These are phyloP conservation scores for Cynaeus angustus DNA, from an alignment of 2,888 invertebrate genomes.

Conservation along the genomic window DNA sequence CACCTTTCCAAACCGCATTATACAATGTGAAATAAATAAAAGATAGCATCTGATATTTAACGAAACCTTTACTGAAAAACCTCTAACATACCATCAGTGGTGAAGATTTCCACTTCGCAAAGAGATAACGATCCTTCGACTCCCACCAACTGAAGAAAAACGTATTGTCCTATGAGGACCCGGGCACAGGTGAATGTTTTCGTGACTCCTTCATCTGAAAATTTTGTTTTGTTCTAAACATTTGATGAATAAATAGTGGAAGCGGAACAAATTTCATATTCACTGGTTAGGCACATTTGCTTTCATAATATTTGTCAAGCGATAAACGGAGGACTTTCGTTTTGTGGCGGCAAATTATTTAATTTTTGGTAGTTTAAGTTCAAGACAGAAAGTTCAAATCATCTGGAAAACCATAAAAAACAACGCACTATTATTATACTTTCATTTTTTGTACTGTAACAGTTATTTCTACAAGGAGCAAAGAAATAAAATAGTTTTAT, in stretches of 20 bases:
- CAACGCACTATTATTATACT: too few relatives aligned
- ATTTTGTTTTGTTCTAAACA: background rate
- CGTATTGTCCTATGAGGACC: conserved; percentile 88
- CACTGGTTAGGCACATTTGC: conserved; percentile 25
- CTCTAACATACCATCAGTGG: conserved; percentile 82
- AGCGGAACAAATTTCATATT: conserved; percentile 27
- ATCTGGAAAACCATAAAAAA: too few relatives aligned
- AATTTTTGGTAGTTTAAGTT: background rate
- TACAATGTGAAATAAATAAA: conserved; percentile 30
- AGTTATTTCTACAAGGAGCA: too few relatives aligned
- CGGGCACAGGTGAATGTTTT: conserved; percentile 92
- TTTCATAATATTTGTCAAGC: conserved; percentile 41
- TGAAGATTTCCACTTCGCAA: conserved; percentile 94
- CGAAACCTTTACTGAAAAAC: conserved; percentile 18
- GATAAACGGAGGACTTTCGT: conserved; percentile 20
- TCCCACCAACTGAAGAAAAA: conserved; percentile 91
- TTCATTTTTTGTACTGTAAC: too few relatives aligned
- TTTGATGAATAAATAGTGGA: conserved; percentile 22
- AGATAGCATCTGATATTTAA: conserved; percentile 33
- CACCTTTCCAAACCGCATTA: conserved; percentile 23
- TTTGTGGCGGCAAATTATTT: background rate
- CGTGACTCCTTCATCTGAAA: conserved; percentile 91
- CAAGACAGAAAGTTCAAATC: too few relatives aligned
- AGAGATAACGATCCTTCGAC: conserved; percentile 92
- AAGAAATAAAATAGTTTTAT: background rate